Base-by-base conservation (phyloP, 2,888 invertebrate genomes). In the Bellardia bayeri region DNA sequence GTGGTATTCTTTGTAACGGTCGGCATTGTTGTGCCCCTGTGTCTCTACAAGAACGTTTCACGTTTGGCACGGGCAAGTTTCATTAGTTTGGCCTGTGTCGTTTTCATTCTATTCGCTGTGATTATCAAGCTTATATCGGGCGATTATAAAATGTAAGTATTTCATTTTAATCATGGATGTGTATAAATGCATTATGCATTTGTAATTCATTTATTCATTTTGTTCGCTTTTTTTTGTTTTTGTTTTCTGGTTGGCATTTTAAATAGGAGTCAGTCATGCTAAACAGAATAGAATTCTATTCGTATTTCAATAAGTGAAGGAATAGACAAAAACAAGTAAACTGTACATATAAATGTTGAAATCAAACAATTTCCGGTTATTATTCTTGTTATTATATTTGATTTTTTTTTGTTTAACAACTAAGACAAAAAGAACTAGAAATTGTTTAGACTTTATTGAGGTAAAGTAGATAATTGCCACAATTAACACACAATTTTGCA, bases 21-120 rank as follows among this genome's bases (percentile, higher is more conserved):
- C 45, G 94, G 96, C 89, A 94, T 97, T 85, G 97, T 97, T 4
- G 95, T 97, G 87, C 97, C 97, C 4, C 94, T 97, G 42, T 97
- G 97, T 89, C 94, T 97, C 66, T 97, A 97, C 92, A 95, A 96
- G 91, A 96, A 97, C 92, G 96, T 97, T 69, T 94, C 94, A 33
- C 92, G 94, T 9, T 90, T 94, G 86, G 94, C 94, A 49, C 90
- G 93, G 40, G 94, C 93, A 56, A 94, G 93, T 89, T 94, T 94
- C 89, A 91, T 94, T 74, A 94, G 94, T 88, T 94, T 97, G 90
- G 95, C 96, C 69, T 96, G 96, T 92, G 96, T 97, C 86, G 95
- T 95, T 68, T 96, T 97, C 91, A 97, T 97, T 85, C 94, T 97
- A 80, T 93, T 96, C 72, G 95, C 96, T 30, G 95, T 96, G 88